These are phyloP conservation scores for Noctua janthina DNA, from an alignment of 2,888 invertebrate species.

Conservation along the genomic window DNA sequence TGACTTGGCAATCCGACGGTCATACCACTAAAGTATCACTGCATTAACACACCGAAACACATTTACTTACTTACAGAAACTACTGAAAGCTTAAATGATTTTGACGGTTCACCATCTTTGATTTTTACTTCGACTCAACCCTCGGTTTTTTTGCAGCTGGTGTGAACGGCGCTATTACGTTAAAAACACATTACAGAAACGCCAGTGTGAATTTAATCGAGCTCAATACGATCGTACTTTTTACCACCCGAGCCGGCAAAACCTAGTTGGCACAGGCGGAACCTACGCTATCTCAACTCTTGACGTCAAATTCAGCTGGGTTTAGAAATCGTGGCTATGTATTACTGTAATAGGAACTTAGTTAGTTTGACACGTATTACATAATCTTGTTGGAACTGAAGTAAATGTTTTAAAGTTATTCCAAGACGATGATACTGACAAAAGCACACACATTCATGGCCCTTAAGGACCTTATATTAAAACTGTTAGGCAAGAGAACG, in stretches of 20 bases:
- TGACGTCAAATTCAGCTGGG: conserved; percentile 52
- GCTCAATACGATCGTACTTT: conserved; percentile 37
- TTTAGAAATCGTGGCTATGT: conserved; percentile 38
- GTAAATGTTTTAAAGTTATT: neutral
- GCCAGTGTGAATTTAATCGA: conserved; percentile 21
- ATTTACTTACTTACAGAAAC: neutral
- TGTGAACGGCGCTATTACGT: neutral
- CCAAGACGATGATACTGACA: neutral
- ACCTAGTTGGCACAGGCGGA: conserved; percentile 36
- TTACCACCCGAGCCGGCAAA: conserved; percentile 42
- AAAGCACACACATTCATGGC: neutral
- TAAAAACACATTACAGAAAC: conserved; percentile 16
- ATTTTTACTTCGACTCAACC: neutral
- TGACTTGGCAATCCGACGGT: no score
- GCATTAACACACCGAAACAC: no score
- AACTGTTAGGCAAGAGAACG: no score
- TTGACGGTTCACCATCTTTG: neutral
- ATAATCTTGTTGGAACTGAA: neutral
- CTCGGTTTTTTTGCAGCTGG: neutral
- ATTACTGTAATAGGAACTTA: conserved; percentile 18
- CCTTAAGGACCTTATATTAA: no score
- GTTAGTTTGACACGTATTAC: neutral
- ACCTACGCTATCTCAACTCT: conserved; percentile 36
- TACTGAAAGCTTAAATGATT: neutral
- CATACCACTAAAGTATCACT: no score